Conservation (phyloP, 2,113 vertebrate genomes). For the Spermophilus dauricus region DNA sequence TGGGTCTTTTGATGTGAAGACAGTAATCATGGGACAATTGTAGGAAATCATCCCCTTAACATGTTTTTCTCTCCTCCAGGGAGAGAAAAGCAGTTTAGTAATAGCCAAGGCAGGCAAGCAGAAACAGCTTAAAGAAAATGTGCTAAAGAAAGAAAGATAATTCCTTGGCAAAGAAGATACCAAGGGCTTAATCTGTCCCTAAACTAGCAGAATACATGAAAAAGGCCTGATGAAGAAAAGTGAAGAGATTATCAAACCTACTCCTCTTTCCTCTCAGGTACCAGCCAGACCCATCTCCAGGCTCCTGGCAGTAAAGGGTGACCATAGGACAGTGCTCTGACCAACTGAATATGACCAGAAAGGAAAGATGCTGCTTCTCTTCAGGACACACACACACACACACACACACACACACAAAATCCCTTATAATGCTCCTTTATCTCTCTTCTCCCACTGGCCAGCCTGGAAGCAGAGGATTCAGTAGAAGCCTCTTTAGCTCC, state of each 20-base stretch:
- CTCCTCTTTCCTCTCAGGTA: background rate
- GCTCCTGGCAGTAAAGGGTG: no score
- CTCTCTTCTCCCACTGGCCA: background rate
- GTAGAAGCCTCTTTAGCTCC: background rate
- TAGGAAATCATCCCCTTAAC: background rate
- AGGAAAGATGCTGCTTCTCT: rapidly evolving
- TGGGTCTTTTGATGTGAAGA: background rate
- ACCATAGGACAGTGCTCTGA: background rate
- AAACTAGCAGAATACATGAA: background rate
- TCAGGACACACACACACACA: no score
- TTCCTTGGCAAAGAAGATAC: background rate
- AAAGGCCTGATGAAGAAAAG: background rate
- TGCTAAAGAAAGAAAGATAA: background rate
- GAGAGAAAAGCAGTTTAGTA: background rate
- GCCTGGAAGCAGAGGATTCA: background rate
- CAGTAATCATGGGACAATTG: background rate
- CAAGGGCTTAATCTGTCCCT: background rate
- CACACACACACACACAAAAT: no score
- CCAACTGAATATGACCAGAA: background rate
- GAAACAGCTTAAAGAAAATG: slow-evolving; percentile 5
- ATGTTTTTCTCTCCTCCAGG: background rate
- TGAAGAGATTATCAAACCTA: background rate
- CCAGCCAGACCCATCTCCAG: background rate
- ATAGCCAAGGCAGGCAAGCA: background rate
- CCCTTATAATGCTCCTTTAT: background rate